Evolutionary conservation across 2,113 vertebrate genomes (phyloP), one percentile per base, ranked within the genome.

Genomic region (Lynx canadensis): DNA sequence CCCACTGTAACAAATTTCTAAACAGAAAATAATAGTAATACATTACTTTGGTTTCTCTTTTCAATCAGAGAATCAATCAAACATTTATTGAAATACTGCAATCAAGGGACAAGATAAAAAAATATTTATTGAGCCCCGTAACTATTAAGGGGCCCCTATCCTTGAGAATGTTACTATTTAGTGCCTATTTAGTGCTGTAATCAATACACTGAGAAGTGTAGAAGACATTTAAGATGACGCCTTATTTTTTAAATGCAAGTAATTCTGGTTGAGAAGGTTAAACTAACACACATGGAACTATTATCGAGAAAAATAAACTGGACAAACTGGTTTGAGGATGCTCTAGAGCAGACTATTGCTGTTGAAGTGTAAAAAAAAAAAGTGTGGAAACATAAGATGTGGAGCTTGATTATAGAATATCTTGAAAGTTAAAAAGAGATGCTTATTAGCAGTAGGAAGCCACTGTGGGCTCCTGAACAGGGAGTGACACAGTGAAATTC

Each of bases 31-130:
- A 83, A 41, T 25, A 79, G 19, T 69, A 88, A 76, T 41, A 38
- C 2, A 81, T 33, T 76, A 74, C 27, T 86, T 96, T 12, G 27
- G 9, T 29, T 84, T 93, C 81, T 88, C 31, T 71, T 91, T 89
- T 85, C 31, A 41, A 48, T 90, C 41, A 69, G 31, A 27, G 48
- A 91, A 16, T 78, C 36, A 92, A 78, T 96, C 48, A 81, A 83
- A 92, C 45, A 50, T 76, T 69, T 84, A 84, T 16, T 89, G 71
- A 91, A 97, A 91, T 91, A 71, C 18, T 73, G 23, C 14, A 76
- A 23, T 63, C 19, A 25, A 90, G 27, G 79, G 74, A 87, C 25
- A 94, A 97, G 68, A 90, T 68, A 29, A 45, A 41, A 57, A 89
- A 93, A 86, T 78, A 90, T 66, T 38, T 63, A 12, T 19, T 91